Evolutionary conservation across 2,113 vertebrate species (phyloP).

Genomic region (Fregata magnificens): DNA sequence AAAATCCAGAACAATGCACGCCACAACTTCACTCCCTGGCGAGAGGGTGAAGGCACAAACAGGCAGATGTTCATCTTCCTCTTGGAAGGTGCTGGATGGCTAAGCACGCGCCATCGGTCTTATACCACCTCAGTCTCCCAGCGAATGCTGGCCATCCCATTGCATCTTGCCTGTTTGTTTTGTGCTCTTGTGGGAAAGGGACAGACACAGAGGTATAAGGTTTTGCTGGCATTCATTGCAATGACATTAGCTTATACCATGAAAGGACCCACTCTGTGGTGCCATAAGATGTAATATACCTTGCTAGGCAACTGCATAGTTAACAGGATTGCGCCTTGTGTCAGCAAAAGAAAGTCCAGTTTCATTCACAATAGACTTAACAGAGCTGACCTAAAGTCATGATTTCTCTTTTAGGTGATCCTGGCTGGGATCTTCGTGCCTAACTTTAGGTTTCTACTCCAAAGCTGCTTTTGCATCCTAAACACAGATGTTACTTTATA

Average conservation of each 20-base stretch:
- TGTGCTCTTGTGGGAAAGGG: background rate
- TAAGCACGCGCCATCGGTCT: background rate
- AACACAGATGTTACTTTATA: background rate
- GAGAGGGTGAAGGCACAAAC: background rate
- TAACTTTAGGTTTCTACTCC: background rate
- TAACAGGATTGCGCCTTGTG: background rate
- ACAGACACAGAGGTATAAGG: background rate
- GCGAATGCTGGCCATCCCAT: background rate
- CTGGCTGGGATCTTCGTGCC: background rate
- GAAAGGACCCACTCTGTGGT: background rate
- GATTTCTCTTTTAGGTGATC: background rate
- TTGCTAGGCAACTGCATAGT: background rate
- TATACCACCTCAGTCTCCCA: background rate
- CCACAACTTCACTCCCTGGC: background rate
- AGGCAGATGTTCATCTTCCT: background rate
- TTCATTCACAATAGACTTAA: background rate
- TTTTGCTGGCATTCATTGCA: background rate
- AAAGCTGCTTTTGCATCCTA: background rate
- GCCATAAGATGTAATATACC: background rate
- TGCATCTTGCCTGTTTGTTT: background rate
- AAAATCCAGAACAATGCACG: background rate
- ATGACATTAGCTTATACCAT: background rate
- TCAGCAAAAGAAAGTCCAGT: background rate
- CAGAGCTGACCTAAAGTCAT: background rate
- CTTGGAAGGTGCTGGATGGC: background rate